A percentile compares a stretch with the other conserved stretches of the same genome.
These are phyloP conservation scores for Athetis lepigone DNA, from an alignment of 2,888 invertebrate species.

Conservation along the genomic window DNA sequence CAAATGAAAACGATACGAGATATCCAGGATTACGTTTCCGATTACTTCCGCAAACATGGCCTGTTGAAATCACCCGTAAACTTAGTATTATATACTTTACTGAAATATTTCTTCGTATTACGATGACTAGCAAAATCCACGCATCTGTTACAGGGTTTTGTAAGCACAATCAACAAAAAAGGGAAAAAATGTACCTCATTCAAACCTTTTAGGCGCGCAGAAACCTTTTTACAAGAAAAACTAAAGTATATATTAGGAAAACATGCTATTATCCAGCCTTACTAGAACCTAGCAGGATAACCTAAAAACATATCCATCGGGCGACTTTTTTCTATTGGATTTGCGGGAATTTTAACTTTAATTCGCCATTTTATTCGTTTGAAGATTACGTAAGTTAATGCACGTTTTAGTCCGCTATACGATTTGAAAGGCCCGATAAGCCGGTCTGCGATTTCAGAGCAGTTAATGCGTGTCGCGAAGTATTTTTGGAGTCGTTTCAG, in stretches of 20 bases:
- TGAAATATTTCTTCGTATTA: conserved; percentile 24
- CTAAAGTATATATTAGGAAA: conserved; percentile 49
- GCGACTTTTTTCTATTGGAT: conserved; percentile 75
- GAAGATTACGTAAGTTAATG: conserved; percentile 79
- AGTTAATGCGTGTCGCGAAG: conserved; percentile 56
- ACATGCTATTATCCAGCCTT: conserved; percentile 38
- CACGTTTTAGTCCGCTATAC: conserved; percentile 68
- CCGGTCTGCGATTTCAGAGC: conserved; percentile 51
- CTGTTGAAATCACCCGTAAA: conserved; percentile 42
- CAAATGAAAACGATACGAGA: conserved; percentile 43
- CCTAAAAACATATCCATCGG: conserved; percentile 59
- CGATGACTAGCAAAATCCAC: conserved; percentile 29
- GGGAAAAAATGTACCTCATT: conserved; percentile 34
- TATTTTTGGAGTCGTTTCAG: conserved; percentile 49
- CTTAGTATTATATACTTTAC: conserved; percentile 24
- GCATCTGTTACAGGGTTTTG: conserved; percentile 50
- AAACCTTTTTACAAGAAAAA: conserved; percentile 46
- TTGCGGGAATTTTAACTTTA: conserved; percentile 74
- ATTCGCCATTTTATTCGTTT: conserved; percentile 81
- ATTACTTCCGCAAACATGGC: conserved; percentile 36
- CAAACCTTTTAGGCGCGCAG: conserved; percentile 3
- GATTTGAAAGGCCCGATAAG: conserved; percentile 77
- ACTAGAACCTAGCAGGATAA: conserved; percentile 44
- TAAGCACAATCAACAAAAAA: conserved; percentile 45
- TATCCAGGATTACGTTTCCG: conserved; percentile 32